Evolutionary conservation across 2,113 vertebrate species (phyloP).

Genomic region (Sinocyclocheilus rhinocerous): DNA sequence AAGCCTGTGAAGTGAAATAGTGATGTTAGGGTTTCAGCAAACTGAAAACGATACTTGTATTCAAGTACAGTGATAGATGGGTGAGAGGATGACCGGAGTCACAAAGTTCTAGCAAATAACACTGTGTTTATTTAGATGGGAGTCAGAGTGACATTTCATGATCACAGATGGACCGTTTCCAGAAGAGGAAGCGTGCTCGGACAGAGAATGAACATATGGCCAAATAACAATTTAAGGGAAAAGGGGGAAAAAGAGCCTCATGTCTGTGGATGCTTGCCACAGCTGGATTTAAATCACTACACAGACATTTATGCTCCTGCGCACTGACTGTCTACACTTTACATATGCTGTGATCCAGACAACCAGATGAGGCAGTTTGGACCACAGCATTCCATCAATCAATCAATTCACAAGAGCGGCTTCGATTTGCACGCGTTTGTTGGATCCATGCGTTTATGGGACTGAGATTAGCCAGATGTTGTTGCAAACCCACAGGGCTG

Average conservation of each 20-base stretch:
- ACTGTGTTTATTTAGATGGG: conserved; percentile 29
- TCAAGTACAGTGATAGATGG: conserved; percentile 11
- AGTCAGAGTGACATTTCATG: conserved; percentile 36
- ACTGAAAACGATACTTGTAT: neutral
- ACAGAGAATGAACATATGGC: conserved; percentile 33
- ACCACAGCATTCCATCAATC: neutral
- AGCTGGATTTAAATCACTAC: conserved; percentile 18
- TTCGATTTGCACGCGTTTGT: neutral
- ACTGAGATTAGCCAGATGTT: conserved; percentile 24
- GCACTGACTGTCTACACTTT: neutral
- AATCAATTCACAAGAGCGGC: neutral
- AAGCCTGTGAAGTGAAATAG: neutral
- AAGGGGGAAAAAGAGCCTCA: conserved; percentile 32
- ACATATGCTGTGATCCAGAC: conserved; percentile 4
- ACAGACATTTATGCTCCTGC: neutral
- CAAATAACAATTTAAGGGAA: conserved; percentile 39
- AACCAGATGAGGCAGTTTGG: neutral
- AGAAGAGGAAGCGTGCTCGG: conserved; percentile 19
- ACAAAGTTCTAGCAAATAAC: conserved; percentile 20
- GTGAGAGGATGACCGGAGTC: neutral
- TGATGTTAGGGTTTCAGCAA: neutral
- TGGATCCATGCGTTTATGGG: neutral
- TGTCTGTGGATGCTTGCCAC: neutral
- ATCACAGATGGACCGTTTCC: conserved; percentile 38
- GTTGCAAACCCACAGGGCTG: conserved; percentile 1